These are phyloP conservation scores for Xylota sylvarum DNA, from an alignment of 2,888 invertebrate species.

Conservation along the genomic window DNA sequence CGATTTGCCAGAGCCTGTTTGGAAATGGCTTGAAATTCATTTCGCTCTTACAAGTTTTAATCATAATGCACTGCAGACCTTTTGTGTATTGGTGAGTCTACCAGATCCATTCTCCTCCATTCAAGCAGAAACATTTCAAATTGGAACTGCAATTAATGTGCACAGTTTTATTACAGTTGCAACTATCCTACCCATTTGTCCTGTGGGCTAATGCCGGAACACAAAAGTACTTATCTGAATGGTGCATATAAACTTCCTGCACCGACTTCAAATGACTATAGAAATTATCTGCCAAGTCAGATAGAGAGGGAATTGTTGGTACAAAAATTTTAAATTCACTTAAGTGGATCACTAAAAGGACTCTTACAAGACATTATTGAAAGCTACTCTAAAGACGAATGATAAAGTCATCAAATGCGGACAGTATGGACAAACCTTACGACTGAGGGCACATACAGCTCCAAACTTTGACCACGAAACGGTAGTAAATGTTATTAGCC, in stretches of 20 bases:
- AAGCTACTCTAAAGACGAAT: constrained; percentile 16
- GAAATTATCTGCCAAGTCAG: constrained; percentile 39
- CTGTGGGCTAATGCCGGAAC: constrained; percentile 28
- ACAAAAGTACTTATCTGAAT: constrained; percentile 47
- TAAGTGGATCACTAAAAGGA: constrained; percentile 47
- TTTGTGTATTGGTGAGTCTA: constrained; percentile 3
- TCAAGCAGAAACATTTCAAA: constrained; percentile 39
- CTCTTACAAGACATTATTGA: constrained; percentile 19
- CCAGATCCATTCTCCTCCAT: background rate
- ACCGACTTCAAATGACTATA: constrained; percentile 44
- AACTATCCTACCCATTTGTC: constrained; percentile 8
- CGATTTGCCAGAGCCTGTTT: constrained; percentile 7
- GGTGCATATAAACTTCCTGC: constrained; percentile 41
- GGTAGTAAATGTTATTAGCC: constrained; percentile 59
- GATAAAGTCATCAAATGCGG: constrained; percentile 28
- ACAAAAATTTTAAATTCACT: constrained; percentile 52
- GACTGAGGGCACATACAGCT: background rate
- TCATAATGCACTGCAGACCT: constrained; percentile 20
- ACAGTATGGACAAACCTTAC: background rate
- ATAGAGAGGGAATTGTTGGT: constrained; percentile 14
- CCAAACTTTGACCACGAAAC: constrained; percentile 39
- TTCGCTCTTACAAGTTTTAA: constrained; percentile 41
- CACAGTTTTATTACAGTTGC: constrained; percentile 56
- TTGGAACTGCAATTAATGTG: constrained; percentile 66
- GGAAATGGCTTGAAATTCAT: constrained; percentile 10